A percentile compares a stretch with the other conserved stretches of the same genome.
Evolutionary conservation across 2,797 vertebrate species (phyloP).

Genomic region (Ambastaia sidthimunki): DNA sequence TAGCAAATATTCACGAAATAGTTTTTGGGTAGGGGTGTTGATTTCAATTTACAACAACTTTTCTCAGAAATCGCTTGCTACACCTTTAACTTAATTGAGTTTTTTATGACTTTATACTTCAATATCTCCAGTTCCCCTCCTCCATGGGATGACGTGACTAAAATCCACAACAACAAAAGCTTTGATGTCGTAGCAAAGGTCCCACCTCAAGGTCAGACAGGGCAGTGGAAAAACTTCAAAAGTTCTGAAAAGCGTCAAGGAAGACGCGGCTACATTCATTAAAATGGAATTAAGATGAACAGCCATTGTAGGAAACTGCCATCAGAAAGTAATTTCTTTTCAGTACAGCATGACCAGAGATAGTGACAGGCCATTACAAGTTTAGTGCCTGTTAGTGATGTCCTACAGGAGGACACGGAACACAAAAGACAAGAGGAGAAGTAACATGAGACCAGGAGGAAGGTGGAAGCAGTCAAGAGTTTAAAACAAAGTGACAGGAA

Average conservation of each 20-base stretch:
- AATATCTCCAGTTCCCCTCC: neutral
- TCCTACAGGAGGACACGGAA: slow-evolving; percentile 35
- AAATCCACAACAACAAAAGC: slow-evolving; percentile 14
- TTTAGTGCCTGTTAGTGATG: slow-evolving; percentile 28
- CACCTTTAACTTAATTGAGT: too few relatives aligned
- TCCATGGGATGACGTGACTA: neutral
- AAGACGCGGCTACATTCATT: slow-evolving; percentile 35
- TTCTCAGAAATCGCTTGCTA: too few relatives aligned
- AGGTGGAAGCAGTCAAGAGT: slow-evolving; percentile 10
- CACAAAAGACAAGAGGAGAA: slow-evolving; percentile 22
- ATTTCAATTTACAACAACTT: too few relatives aligned
- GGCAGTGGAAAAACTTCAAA: slow-evolving; percentile 32
- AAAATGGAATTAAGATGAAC: slow-evolving; percentile 48
- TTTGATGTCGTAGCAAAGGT: neutral
- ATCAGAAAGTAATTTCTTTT: slow-evolving; percentile 52
- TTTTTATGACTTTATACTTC: too few relatives aligned
- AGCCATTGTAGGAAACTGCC: slow-evolving; percentile 37
- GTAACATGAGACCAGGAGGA: slow-evolving; percentile 8
- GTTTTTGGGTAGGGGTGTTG: too few relatives aligned
- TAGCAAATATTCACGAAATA: too few relatives aligned
- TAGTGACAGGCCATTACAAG: slow-evolving; percentile 52
- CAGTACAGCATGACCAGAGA: slow-evolving; percentile 34
- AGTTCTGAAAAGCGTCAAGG: slow-evolving; percentile 9
- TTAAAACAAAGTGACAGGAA: slow-evolving; percentile 7
- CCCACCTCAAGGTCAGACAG: neutral